Conservation (phyloP, 2,797 vertebrate genomes). For the Mareca penelope region DNA sequence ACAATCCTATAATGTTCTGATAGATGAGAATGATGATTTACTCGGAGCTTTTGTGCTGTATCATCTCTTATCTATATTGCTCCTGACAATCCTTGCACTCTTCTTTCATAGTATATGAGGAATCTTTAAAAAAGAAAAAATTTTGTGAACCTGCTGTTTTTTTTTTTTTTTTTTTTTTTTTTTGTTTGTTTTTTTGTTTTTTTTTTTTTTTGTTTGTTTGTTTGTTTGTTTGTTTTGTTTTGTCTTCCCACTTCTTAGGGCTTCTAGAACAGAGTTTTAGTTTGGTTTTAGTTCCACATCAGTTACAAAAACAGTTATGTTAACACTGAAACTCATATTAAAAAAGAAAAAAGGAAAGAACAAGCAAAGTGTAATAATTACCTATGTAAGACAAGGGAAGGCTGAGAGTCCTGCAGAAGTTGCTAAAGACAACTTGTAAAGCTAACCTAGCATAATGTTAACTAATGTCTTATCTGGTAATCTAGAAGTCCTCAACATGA, state of each 20-base stretch:
- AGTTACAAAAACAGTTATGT: not conserved
- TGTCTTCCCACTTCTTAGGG: not conserved
- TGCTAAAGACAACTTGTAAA: not conserved
- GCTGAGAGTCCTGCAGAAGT: not conserved
- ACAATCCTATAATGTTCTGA: not conserved
- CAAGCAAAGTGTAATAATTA: not conserved
- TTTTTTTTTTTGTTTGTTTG: too few species aligned
- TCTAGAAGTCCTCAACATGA: not conserved
- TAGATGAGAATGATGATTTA: not conserved
- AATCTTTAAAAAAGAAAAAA: not conserved
- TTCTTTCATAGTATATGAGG: not conserved
- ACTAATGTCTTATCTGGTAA: not conserved
- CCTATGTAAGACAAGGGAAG: fast-evolving
- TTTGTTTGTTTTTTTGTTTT: too few species aligned
- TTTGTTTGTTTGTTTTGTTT: not conserved
- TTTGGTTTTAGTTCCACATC: not conserved
- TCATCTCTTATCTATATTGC: not conserved
- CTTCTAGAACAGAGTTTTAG: not conserved
- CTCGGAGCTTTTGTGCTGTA: not conserved
- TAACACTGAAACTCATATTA: not conserved
- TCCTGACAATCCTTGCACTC: not conserved
- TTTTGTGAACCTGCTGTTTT: not conserved
- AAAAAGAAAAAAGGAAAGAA: not conserved
- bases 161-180: too few species aligned
- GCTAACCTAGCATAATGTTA: not conserved